These are phyloP conservation scores for Drosophila mimetica DNA, from an alignment of 2,888 invertebrate genomes.

Conservation along the genomic window DNA sequence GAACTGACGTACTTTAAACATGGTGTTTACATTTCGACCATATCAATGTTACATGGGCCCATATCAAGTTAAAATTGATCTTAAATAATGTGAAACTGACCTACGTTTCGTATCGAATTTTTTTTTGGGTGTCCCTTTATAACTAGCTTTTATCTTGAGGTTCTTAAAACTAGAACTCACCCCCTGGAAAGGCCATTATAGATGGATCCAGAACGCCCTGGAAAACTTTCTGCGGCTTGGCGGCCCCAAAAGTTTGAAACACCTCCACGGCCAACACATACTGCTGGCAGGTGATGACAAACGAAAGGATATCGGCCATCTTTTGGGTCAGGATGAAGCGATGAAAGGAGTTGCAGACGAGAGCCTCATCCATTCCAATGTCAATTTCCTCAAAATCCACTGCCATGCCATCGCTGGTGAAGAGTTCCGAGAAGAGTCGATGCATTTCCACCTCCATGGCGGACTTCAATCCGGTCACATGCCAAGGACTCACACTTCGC, in stretches of 20 bases:
- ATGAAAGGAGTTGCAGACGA: constrained; percentile 72
- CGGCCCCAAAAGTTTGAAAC: constrained; percentile 22
- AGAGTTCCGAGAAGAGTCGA: constrained; percentile 43
- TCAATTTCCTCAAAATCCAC: constrained; percentile 52
- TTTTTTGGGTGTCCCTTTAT: too few relatives aligned
- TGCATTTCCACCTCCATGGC: constrained; percentile 51
- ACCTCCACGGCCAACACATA: constrained; percentile 65
- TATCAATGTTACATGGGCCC: too few relatives aligned
- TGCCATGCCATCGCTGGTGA: constrained; percentile 53
- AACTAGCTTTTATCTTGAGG: too few relatives aligned
- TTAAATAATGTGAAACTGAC: too few relatives aligned
- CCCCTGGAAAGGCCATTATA: constrained; percentile 67
- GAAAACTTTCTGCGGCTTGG: constrained; percentile 51
- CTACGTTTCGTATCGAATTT: too few relatives aligned
- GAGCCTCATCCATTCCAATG: constrained; percentile 39
- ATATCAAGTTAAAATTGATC: too few relatives aligned
- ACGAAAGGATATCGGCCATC: constrained; percentile 51
- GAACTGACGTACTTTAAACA: too few relatives aligned
- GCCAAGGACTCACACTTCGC: neutral
- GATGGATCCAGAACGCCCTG: constrained; percentile 69
- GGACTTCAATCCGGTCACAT: constrained; percentile 51
- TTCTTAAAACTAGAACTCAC: constrained; percentile 39
- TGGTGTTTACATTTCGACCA: too few relatives aligned
- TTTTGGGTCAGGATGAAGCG: constrained; percentile 67
- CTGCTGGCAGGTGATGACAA: constrained; percentile 42